Evolutionary conservation across 2,888 invertebrate genomes (phyloP), one percentile per base, ranked within the genome.

Genomic region (Drosophila neoperkinsi): DNA sequence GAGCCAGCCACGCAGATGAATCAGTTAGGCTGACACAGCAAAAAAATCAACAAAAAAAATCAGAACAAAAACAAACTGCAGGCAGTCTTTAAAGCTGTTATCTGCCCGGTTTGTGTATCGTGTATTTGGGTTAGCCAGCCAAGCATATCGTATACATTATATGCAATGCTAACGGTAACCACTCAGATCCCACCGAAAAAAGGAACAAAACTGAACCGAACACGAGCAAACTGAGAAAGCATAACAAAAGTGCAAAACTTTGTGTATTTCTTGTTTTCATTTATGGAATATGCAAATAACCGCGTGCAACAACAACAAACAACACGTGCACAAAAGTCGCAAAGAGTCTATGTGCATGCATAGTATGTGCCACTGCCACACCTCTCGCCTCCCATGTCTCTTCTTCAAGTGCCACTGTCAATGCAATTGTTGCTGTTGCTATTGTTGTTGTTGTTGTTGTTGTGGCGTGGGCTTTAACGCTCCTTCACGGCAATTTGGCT

Each of bases 101-200:
- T 73, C 61, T 69, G 66, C 30, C 53, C 36, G 59, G 33, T 36
- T 52, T 66, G 59, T 58, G 68, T 64, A 61, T 63, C 53, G 61
- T 38, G 56, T 87, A 89, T 87, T 89, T 90, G 88, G 87, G 90
- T 87, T 87, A 90, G 71, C 65, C 84, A 88, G 76, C 79, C 81
- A 83, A 63, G 71, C 90, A 90, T 74, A 69, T 76, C 77, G 56
- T 57, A 57, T 25, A 28, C 18, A 28, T 36, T 55, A 36, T 25
- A 6, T 34, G 88, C 59, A 74, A 68, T 60, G 67, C 73, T 81
- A 74, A 81, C 79, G 78, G 81, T 69, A 81, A 49, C 38, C 43
- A 60, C 34, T 50, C 36, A n/a, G 72, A 50, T 49, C 46, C 38
- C 43, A 41, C 56, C 77, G 31, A 65, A 61, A 46, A 66, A 43